phyloP scores from a whole-genome alignment of 2,888 invertebrate genomes.

The Macropis europaea region DNA sequence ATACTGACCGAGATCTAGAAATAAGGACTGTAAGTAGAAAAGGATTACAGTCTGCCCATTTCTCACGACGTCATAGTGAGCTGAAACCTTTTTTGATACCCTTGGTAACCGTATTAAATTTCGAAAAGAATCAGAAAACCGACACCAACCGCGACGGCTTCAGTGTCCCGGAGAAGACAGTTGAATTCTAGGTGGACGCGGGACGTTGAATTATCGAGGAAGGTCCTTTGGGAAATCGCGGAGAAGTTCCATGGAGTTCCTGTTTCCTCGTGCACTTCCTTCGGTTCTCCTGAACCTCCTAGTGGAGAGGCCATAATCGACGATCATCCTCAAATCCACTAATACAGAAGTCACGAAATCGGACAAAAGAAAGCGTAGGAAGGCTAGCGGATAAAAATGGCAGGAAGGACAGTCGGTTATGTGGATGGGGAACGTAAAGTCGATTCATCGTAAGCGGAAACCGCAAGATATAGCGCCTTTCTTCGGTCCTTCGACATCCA shows the following conservation, averaged over 20 bases:
- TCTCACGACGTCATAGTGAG: not conserved
- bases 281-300: slow-evolving; percentile 8
- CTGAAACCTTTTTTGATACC: not conserved
- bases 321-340: slow-evolving; percentile 53
- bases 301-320: slow-evolving; percentile 47
- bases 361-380: slow-evolving; percentile 21
- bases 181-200: slow-evolving; percentile 42
- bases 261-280: slow-evolving; percentile 38
- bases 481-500: slow-evolving; percentile 56
- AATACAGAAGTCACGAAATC: slow-evolving; percentile 36
- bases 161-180: slow-evolving; percentile 44
- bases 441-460: slow-evolving; percentile 26
- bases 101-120: slow-evolving; percentile 16
- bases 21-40: not conserved
- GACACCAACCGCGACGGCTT: not conserved
- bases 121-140: slow-evolving; percentile 8
- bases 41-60: not conserved
- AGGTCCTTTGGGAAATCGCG: slow-evolving; percentile 65
- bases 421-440: slow-evolving; percentile 11
- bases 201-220: slow-evolving; percentile 66
- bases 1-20: not conserved
- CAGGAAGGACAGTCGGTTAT: not conserved
- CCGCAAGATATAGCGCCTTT: slow-evolving; percentile 33
- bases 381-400: not conserved
- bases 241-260: slow-evolving; percentile 51